Evolutionary conservation across 2,888 invertebrate species (phyloP).

Genomic region (Drosophila mercatorum): DNA sequence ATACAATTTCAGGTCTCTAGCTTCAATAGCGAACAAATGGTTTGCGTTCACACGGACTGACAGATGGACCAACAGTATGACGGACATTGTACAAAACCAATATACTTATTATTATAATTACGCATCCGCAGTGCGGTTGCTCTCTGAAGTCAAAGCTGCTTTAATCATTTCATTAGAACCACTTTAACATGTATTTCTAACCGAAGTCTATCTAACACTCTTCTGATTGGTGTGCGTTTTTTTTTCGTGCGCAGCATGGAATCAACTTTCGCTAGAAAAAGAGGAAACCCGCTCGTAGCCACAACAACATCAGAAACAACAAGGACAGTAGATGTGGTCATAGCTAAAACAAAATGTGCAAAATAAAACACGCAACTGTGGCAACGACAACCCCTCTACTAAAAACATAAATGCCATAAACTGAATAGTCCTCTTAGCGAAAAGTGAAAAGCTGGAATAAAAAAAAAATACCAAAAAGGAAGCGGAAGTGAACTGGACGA

Average conservation of each 20-base stretch:
- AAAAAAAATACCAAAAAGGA: constrained; percentile 23
- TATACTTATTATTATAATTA: background rate
- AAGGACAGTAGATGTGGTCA: constrained; percentile 51
- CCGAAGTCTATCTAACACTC: background rate
- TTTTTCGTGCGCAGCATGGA: constrained; percentile 39
- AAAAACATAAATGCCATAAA: constrained; percentile 53
- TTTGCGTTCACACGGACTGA: too few relatives aligned
- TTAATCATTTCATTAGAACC: constrained; percentile 27
- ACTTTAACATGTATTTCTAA: constrained; percentile 33
- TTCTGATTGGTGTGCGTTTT: background rate
- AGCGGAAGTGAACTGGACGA: constrained; percentile 46
- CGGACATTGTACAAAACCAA: too few relatives aligned
- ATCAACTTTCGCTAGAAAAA: constrained; percentile 53
- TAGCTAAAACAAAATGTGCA: constrained; percentile 65
- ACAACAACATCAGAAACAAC: constrained; percentile 23
- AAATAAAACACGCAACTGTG: constrained; percentile 69
- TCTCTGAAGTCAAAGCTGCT: constrained; percentile 27
- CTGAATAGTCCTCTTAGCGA: constrained; percentile 27
- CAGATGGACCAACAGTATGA: too few relatives aligned
- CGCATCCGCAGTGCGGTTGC: constrained; percentile 18
- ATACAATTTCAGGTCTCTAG: too few relatives aligned
- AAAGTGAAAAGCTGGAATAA: constrained; percentile 29
- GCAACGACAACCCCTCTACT: constrained; percentile 30
- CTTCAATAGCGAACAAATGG: too few relatives aligned
- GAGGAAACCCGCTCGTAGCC: constrained; percentile 11